A percentile compares a stretch with the other conserved stretches of the same genome.
These are phyloP conservation scores for Ormyrus labotus DNA, from an alignment of 2,888 invertebrate genomes.

Conservation along the genomic window DNA sequence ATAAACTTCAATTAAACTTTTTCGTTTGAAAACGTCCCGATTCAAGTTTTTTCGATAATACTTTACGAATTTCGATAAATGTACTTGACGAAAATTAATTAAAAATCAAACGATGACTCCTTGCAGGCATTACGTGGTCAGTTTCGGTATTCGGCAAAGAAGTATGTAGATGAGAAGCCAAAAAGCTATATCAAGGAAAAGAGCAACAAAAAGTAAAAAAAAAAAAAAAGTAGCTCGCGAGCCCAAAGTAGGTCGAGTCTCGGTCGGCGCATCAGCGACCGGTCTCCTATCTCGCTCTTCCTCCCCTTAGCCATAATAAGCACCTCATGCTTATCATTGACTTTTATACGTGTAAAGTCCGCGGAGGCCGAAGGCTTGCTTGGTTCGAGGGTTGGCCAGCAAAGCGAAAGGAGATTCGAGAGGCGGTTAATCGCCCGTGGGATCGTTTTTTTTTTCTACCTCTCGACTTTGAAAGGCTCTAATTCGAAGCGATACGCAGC, in stretches of 20 bases:
- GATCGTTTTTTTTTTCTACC: neutral
- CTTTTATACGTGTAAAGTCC: neutral
- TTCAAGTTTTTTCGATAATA: no score
- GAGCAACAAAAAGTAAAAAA: conserved; percentile 4
- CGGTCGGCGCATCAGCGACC: neutral
- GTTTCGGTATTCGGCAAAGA: neutral
- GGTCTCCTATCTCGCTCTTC: neutral
- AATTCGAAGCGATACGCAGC: no score
- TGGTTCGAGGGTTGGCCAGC: no score
- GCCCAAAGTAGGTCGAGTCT: conserved; percentile 24
- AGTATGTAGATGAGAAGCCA: neutral
- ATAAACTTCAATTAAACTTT: no score
- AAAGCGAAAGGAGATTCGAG: neutral
- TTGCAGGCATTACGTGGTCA: neutral
- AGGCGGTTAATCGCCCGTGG: conserved; percentile 20
- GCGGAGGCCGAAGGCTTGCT: no score
- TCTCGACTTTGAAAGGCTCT: no score
- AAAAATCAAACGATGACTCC: neutral
- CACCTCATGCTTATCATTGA: conserved; percentile 19
- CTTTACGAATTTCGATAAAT: no score
- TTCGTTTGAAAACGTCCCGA: no score
- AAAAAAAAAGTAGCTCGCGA: neutral
- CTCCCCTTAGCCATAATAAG: conserved; percentile 10
- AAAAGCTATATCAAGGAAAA: conserved; percentile 5
- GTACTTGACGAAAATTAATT: neutral